These are phyloP conservation scores for Shargacucullia verbasci DNA, from an alignment of 2,888 invertebrate genomes.

Conservation along the genomic window DNA sequence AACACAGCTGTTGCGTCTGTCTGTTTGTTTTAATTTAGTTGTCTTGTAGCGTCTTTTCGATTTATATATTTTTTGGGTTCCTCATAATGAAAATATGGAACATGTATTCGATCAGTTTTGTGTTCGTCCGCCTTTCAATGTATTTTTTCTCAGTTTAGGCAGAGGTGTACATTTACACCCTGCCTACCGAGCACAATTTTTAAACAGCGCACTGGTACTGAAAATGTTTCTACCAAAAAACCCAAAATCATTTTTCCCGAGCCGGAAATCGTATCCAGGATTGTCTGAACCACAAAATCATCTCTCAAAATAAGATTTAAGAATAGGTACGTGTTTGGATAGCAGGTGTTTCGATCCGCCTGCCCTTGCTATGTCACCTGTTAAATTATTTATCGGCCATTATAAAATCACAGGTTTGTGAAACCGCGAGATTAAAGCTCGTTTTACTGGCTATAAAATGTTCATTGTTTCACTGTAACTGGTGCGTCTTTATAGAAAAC, in stretches of 20 bases:
- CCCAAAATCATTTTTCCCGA: too few relatives aligned
- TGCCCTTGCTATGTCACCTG: constrained; percentile 32
- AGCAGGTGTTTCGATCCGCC: constrained; percentile 37
- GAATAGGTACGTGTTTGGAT: constrained; percentile 1
- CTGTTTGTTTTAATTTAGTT: neutral
- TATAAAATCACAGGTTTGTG: constrained; percentile 22
- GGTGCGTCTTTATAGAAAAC: constrained; percentile 4
- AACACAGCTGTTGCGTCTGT: neutral
- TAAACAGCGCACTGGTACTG: too few relatives aligned
- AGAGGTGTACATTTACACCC: too few relatives aligned
- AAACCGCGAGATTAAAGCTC: constrained; percentile 28
- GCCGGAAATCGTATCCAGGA: too few relatives aligned
- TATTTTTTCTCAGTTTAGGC: too few relatives aligned
- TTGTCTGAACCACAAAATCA: too few relatives aligned
- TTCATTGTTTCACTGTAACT: constrained; percentile 29
- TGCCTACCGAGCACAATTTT: too few relatives aligned
- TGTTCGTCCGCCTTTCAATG: too few relatives aligned
- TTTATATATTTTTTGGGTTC: too few relatives aligned
- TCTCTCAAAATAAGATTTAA: neutral
- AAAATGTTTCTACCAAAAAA: too few relatives aligned
- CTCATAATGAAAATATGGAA: too few relatives aligned
- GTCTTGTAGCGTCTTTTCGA: neutral
- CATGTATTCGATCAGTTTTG: too few relatives aligned
- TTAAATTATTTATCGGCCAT: constrained; percentile 42
- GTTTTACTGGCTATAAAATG: constrained; percentile 41